These are phyloP conservation scores for Keiferia lycopersicella DNA, from an alignment of 2,888 invertebrate genomes.

Conservation along the genomic window DNA sequence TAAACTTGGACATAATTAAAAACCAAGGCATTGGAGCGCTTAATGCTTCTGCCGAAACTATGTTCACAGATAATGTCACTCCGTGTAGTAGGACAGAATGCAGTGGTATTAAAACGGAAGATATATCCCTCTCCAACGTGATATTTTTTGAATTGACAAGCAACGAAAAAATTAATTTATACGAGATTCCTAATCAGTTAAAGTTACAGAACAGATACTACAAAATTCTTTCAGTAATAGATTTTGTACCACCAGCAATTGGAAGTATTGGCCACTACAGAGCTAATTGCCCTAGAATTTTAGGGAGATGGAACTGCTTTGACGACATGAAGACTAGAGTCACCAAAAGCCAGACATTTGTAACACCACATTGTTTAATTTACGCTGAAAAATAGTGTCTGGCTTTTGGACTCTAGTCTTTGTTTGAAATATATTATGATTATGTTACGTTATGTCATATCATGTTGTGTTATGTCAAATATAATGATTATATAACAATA, in stretches of 20 bases:
- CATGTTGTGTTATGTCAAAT: too few species aligned
- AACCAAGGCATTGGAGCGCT: not conserved
- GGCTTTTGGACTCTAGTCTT: too few species aligned
- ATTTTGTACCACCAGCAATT: slow-evolving; percentile 1
- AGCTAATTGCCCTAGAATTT: not conserved
- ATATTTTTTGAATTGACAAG: slow-evolving; percentile 6
- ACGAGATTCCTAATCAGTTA: not conserved
- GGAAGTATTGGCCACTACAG: not conserved
- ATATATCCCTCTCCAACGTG: not conserved
- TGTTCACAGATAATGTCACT: not conserved
- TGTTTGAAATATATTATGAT: too few species aligned
- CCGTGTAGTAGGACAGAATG: not conserved
- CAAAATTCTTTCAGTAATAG: not conserved
- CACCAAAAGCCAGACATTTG: not conserved
- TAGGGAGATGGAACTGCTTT: not conserved
- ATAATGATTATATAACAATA: too few species aligned
- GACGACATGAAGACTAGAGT: not conserved
- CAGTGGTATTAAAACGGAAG: not conserved
- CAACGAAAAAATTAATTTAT: too few species aligned
- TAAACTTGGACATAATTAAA: not conserved
- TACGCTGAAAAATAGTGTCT: slow-evolving; percentile 5
- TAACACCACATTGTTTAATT: not conserved
- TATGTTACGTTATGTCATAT: too few species aligned
- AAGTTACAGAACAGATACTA: not conserved
- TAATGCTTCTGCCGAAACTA: not conserved